phyloP scores from a whole-genome alignment of 2,888 invertebrate genomes.

The Lycocerus yunnanus region DNA sequence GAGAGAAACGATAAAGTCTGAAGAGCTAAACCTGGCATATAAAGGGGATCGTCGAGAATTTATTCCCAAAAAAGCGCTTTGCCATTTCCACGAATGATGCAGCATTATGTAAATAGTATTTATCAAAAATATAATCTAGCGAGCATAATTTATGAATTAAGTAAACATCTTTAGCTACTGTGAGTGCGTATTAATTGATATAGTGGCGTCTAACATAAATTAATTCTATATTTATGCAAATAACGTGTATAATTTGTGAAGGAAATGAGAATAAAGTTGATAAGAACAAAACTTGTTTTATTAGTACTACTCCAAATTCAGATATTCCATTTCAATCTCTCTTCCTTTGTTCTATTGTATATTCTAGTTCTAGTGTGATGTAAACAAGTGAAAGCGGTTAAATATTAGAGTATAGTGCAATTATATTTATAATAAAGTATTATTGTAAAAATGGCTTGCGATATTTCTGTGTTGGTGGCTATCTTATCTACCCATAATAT shows the following conservation, averaged over 20 bases:
- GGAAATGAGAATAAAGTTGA: background rate
- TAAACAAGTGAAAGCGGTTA: background rate
- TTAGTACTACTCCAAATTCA: background rate
- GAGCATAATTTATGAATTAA: background rate
- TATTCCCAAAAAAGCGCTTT: background rate
- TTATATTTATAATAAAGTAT: background rate
- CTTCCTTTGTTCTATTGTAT: background rate
- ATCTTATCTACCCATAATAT: conserved; percentile 43
- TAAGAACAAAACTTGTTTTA: background rate
- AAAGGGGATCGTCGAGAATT: background rate
- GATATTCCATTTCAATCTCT: background rate
- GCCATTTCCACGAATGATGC: background rate
- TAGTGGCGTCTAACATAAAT: background rate
- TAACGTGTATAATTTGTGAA: background rate
- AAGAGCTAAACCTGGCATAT: background rate
- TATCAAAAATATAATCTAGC: background rate
- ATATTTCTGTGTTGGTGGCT: conserved; percentile 34
- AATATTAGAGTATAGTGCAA: background rate
- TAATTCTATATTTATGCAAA: background rate
- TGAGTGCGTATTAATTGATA: background rate
- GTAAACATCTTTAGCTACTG: background rate
- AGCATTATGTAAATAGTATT: background rate
- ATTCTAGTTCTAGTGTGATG: background rate
- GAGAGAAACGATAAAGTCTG: background rate
- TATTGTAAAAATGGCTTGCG: background rate